Conservation (phyloP, 2,797 vertebrate genomes). For the Meriones psammophilus region DNA sequence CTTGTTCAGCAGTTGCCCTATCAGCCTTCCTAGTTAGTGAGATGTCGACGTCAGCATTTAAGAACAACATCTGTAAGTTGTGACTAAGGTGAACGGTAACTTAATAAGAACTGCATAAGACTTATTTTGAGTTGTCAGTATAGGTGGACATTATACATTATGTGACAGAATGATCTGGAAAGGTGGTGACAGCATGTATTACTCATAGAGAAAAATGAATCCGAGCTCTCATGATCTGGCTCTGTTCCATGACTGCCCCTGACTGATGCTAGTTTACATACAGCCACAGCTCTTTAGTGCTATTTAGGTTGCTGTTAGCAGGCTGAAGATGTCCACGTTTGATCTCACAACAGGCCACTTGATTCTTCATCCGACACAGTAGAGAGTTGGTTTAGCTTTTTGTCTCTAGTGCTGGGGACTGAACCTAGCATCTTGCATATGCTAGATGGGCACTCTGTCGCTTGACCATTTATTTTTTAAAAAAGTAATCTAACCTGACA, state of each 20-base stretch:
- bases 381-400: not conserved
- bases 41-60: constrained; percentile 2
- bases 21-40: not conserved
- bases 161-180: constrained; percentile 54
- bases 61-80: not conserved
- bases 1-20: not conserved
- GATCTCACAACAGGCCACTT: constrained; percentile 11
- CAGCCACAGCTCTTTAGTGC: constrained; percentile 37
- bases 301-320: constrained; percentile 12
- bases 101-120: not conserved
- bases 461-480: not conserved
- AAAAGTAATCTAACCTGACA: constrained; percentile 20
- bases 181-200: constrained; percentile 68
- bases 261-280: constrained; percentile 25
- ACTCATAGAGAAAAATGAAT: constrained; percentile 45
- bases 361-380: constrained; percentile 47
- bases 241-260: constrained; percentile 32
- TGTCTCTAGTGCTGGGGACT: not conserved
- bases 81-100: not conserved
- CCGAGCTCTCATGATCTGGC: constrained; percentile 50
- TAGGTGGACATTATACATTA: constrained; percentile 52
- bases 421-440: not conserved
- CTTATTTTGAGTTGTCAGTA: constrained; percentile 6
- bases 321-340: constrained; percentile 35
- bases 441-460: not conserved